phyloP scores from a whole-genome alignment of 2,797 vertebrate species.

The Clarias platycephalus region DNA sequence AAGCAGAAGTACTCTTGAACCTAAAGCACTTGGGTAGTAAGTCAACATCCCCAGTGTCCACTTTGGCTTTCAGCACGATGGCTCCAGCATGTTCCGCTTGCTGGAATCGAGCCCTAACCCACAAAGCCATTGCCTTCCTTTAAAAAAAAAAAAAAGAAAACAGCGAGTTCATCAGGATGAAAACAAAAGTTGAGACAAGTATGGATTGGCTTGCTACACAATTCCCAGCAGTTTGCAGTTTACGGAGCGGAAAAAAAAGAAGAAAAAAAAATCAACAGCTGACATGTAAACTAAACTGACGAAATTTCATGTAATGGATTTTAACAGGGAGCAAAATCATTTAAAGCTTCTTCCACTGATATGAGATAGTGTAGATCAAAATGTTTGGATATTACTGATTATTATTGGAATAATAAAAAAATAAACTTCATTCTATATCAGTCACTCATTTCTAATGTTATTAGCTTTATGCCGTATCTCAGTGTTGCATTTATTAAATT shows the following conservation, averaged over 20 bases:
- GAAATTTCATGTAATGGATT: background rate
- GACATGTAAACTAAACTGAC: slow-evolving; percentile 9
- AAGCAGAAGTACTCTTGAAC: slow-evolving; percentile 33
- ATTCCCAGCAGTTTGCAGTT: slow-evolving; percentile 2
- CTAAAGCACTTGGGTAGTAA: slow-evolving; percentile 28
- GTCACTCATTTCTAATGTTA: background rate
- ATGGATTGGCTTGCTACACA: slow-evolving; percentile 7
- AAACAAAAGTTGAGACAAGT: slow-evolving; percentile 8
- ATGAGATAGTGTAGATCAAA: background rate
- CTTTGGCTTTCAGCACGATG: slow-evolving; percentile 29
- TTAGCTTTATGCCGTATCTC: background rate
- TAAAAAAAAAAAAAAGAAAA: slow-evolving; percentile 4
- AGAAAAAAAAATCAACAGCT: background rate
- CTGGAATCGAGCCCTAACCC: slow-evolving; percentile 22
- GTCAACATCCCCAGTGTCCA: slow-evolving; percentile 33
- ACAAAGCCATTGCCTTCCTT: slow-evolving; percentile 11
- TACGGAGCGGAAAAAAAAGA: background rate
- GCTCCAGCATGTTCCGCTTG: slow-evolving; percentile 16
- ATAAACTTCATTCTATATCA: background rate
- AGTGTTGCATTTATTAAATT: background rate
- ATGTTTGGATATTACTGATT: background rate
- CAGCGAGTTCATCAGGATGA: slow-evolving; percentile 17
- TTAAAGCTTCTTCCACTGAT: background rate
- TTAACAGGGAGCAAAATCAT: background rate
- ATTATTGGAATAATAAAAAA: background rate